Evolutionary conservation across 2,113 vertebrate species (phyloP).

Genomic region (Gallinago jamesoni): DNA sequence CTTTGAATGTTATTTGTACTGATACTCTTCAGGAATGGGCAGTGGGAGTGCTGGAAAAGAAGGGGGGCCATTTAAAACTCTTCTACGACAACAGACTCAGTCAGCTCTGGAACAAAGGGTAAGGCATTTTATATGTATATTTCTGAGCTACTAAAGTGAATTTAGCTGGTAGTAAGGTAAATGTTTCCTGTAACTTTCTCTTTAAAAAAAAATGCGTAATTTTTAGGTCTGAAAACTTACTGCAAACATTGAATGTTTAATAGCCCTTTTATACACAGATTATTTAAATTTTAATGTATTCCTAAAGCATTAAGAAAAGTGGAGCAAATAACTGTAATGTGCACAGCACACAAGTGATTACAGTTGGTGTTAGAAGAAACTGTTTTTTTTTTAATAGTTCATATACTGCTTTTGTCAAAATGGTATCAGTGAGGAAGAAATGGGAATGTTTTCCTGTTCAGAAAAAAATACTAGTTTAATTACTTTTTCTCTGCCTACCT

Average conservation of each 20-base stretch:
- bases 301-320: not conserved
- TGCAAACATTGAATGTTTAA: not conserved
- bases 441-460: not conserved
- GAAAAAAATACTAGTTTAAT: not conserved
- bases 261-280: not conserved
- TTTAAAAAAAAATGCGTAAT: not conserved
- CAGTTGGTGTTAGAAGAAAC: not conserved
- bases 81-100: conserved; percentile 95
- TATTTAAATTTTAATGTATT: not conserved
- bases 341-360: not conserved
- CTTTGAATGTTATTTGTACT: conserved; percentile 68
- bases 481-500: not conserved
- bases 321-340: not conserved
- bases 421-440: not conserved
- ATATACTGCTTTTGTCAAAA: not conserved
- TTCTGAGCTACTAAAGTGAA: not conserved
- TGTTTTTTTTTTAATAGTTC: not conserved
- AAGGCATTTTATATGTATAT: conserved; percentile 51
- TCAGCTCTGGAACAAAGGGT: conserved; percentile 96
- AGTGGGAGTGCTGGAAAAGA: conserved; percentile 97
- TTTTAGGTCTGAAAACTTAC: not conserved
- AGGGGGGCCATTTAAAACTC: conserved; percentile 92
- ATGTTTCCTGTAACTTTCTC: not conserved
- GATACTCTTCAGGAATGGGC: conserved; percentile 90
- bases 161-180: not conserved